These are phyloP conservation scores for Atherinosoma microstoma DNA, from an alignment of 2,797 vertebrate genomes.

Conservation along the genomic window DNA sequence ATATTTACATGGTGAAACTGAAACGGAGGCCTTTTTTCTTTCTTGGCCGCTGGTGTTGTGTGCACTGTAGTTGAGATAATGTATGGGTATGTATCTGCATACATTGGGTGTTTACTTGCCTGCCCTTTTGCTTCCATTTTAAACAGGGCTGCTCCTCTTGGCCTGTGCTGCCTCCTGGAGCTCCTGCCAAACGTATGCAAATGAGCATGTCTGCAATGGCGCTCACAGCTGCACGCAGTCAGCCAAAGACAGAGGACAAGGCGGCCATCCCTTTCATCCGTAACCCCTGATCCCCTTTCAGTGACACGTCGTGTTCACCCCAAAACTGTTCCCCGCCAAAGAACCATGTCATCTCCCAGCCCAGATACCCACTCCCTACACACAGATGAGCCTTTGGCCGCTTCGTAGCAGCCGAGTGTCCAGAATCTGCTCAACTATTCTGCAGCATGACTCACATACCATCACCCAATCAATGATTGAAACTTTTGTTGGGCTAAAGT, in stretches of 20 bases:
- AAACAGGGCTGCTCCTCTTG: constrained; percentile 75
- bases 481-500: constrained; percentile 68
- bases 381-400: constrained; percentile 72
- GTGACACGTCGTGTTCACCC: constrained; percentile 81
- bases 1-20: constrained; percentile 64
- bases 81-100: constrained; percentile 79
- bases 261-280: constrained; percentile 80
- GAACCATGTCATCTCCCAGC: constrained; percentile 63
- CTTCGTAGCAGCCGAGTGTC: constrained; percentile 60
- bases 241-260: constrained; percentile 80
- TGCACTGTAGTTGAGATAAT: constrained; percentile 70
- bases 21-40: constrained; percentile 62
- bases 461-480: constrained; percentile 50
- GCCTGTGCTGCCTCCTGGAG: constrained; percentile 71
- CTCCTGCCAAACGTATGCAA: constrained; percentile 84
- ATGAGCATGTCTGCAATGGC: constrained; percentile 79
- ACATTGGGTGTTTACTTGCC: constrained; percentile 79
- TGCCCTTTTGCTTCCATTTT: constrained; percentile 82
- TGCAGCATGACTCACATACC: constrained; percentile 47
- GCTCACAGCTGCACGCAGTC: constrained; percentile 81
- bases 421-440: constrained; percentile 56
- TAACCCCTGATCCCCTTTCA: constrained; percentile 83
- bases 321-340: constrained; percentile 73
- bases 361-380: constrained; percentile 56
- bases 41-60: constrained; percentile 58